These are phyloP conservation scores for Liolophura sinensis DNA, from an alignment of 1,140 invertebrate genomes.

Conservation along the genomic window DNA sequence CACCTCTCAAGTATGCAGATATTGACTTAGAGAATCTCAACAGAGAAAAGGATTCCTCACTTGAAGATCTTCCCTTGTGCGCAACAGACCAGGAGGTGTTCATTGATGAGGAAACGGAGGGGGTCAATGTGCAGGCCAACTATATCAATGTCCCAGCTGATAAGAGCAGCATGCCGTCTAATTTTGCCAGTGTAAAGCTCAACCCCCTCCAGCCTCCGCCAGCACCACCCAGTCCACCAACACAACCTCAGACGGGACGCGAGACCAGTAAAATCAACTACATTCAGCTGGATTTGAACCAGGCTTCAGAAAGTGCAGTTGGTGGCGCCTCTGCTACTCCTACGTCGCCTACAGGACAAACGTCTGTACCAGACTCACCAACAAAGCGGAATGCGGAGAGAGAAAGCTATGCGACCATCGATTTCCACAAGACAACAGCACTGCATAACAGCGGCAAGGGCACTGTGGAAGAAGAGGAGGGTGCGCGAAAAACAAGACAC, in stretches of 20 bases:
- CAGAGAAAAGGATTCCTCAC: no score
- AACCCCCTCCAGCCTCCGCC: no score
- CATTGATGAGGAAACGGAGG: no score
- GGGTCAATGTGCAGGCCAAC: no score
- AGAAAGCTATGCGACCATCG: slow-evolving; percentile 88
- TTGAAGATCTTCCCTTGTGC: no score
- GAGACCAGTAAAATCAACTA: slow-evolving; percentile 69
- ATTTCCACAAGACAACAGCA: slow-evolving; percentile 89
- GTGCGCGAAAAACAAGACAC: slow-evolving; percentile 58
- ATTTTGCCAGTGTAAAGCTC: no score
- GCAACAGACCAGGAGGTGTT: no score
- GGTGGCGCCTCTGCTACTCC: slow-evolving; percentile 50
- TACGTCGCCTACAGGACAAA: slow-evolving; percentile 62
- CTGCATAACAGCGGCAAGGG: slow-evolving; percentile 62
- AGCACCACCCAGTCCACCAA: no score
- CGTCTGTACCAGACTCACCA: slow-evolving; percentile 39
- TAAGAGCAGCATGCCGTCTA: no score
- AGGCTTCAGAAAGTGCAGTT: slow-evolving; percentile 15
- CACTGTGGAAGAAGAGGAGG: slow-evolving; percentile 41
- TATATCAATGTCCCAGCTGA: no score
- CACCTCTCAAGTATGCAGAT: no score
- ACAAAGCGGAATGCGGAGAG: slow-evolving; percentile 43
- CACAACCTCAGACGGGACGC: not conserved
- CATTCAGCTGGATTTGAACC: slow-evolving; percentile 74
- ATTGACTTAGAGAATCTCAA: no score